phyloP scores from a whole-genome alignment of 2,113 vertebrate genomes.

The Dolichallabes microphthalmus region DNA sequence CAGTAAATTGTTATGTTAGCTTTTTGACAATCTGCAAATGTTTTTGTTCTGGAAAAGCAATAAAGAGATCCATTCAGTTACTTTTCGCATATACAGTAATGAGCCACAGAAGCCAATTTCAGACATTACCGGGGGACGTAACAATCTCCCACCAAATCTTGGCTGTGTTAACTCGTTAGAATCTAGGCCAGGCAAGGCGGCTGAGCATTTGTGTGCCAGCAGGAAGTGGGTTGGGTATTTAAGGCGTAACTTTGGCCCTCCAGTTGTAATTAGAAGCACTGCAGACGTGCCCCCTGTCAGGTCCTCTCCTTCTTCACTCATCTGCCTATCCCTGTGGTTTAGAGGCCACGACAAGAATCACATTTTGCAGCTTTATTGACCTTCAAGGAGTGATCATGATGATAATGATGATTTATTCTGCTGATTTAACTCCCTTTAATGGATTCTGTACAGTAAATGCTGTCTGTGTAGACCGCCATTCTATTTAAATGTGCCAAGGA shows the following conservation, averaged over 20 bases:
- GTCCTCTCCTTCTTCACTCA: not conserved
- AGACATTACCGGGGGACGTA: not conserved
- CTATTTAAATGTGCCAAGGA: not conserved
- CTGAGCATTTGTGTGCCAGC: constrained; percentile 33
- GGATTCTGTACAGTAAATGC: not conserved
- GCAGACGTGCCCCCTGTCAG: constrained; percentile 35
- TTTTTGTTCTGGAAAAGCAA: not conserved
- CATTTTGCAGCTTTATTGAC: not conserved
- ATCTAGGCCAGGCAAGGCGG: constrained; percentile 32
- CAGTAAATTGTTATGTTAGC: not conserved
- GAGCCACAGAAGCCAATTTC: not conserved
- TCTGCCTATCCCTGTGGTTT: not conserved
- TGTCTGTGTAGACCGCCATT: not conserved
- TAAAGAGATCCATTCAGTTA: not conserved
- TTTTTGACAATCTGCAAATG: not conserved
- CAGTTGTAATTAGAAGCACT: constrained; percentile 40
- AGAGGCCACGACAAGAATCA: not conserved
- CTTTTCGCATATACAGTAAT: not conserved
- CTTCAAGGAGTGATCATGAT: not conserved
- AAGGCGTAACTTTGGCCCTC: constrained; percentile 27
- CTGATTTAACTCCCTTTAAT: not conserved
- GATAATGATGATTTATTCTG: constrained; percentile 7
- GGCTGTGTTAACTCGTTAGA: constrained; percentile 17
- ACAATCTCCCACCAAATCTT: constrained; percentile 21
- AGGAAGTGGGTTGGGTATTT: constrained; percentile 42